phyloP scores from a whole-genome alignment of 2,113 vertebrate genomes.

The Pseudopodoces humilis region DNA sequence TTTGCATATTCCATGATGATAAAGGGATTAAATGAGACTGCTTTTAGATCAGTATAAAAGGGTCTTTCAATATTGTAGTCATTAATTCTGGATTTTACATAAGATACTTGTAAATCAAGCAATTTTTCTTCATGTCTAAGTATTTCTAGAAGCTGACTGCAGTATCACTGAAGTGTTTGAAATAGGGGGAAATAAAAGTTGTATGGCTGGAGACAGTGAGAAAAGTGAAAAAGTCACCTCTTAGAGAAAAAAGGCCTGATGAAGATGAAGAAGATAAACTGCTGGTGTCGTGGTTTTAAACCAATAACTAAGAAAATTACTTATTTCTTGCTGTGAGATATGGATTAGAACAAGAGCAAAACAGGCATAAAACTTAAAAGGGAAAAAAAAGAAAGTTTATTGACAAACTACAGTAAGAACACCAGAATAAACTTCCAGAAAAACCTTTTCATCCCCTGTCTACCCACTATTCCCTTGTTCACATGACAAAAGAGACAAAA shows the following conservation, averaged over 20 bases:
- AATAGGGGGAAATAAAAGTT: not conserved
- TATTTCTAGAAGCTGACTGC: not conserved
- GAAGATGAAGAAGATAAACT: not conserved
- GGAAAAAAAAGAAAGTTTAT: too few species aligned
- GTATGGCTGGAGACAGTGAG: not conserved
- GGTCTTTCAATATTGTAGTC: not conserved
- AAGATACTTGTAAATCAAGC: not conserved
- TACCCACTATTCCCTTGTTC: too few species aligned
- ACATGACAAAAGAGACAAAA: too few species aligned
- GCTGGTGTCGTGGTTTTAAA: too few species aligned
- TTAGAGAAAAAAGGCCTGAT: not conserved
- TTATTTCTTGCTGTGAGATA: too few species aligned
- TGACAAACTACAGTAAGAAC: too few species aligned
- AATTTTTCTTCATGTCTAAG: not conserved
- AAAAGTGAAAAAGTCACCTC: not conserved
- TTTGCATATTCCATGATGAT: slow-evolving; percentile 24
- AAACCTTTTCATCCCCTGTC: too few species aligned
- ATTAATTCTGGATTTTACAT: slow-evolving; percentile 17
- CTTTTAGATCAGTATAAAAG: not conserved
- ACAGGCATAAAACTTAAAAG: too few species aligned
- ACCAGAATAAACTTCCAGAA: too few species aligned
- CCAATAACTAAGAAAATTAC: too few species aligned
- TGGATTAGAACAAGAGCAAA: too few species aligned
- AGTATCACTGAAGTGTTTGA: not conserved
- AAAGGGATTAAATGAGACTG: slow-evolving; percentile 1